phyloP scores from a whole-genome alignment of 2,797 vertebrate genomes.

The Artibeus jamaicensis region DNA sequence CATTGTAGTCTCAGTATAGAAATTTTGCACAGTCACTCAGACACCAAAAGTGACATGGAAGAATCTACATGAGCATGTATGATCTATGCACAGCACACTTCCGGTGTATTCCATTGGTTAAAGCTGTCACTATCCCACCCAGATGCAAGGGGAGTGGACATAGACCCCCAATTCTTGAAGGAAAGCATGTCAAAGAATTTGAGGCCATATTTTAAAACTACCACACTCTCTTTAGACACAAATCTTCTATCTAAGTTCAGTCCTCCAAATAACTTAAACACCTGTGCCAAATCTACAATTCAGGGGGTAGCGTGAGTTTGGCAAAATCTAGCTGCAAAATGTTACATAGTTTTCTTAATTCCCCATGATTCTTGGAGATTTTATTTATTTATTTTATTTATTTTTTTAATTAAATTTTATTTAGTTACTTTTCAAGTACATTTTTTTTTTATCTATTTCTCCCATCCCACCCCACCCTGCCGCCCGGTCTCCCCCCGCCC shows the following conservation, averaged over 20 bases:
- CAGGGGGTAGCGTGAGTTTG: background rate
- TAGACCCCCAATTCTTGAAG: background rate
- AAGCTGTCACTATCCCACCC: background rate
- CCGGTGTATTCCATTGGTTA: background rate
- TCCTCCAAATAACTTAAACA: conserved; percentile 31
- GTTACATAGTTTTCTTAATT: background rate
- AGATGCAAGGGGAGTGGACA: background rate
- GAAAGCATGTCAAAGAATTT: background rate
- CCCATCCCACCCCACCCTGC: too few species aligned
- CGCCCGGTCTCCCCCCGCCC: too few species aligned
- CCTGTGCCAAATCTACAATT: background rate
- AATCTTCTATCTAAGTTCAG: background rate
- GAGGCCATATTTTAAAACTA: background rate
- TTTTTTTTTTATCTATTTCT: too few species aligned
- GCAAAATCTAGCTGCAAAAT: background rate
- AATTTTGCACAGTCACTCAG: background rate
- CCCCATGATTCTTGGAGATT: background rate
- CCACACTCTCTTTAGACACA: background rate
- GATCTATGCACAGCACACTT: background rate
- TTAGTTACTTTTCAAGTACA: too few species aligned
- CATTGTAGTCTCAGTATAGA: background rate
- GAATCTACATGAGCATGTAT: background rate
- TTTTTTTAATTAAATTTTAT: too few species aligned
- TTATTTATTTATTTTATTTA: too few species aligned
- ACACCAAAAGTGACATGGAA: background rate